Percentiles rank a stretch among this genome's conserved stretches.
Evolutionary conservation across 2,797 vertebrate genomes (phyloP).

Genomic region (Peromyscus melanophrys): DNA sequence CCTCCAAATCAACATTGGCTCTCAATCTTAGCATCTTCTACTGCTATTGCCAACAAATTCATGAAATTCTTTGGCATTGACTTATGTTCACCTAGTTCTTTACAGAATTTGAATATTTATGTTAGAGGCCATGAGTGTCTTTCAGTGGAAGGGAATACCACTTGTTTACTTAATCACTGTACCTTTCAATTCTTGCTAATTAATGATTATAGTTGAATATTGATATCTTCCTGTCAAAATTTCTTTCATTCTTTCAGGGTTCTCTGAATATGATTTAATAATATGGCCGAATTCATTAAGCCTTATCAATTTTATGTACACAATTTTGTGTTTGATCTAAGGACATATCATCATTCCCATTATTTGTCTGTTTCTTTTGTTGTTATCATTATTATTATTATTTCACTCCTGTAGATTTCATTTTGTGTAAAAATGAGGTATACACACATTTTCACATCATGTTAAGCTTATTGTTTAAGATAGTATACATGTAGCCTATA

Average conservation of each 20-base stretch:
- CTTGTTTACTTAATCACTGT: neutral
- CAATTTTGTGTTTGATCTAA: neutral
- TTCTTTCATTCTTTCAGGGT: neutral
- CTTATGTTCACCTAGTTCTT: neutral
- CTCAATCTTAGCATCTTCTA: neutral
- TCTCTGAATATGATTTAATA: neutral
- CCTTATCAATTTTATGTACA: neutral
- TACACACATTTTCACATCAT: neutral
- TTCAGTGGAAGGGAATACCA: neutral
- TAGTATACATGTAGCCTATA: neutral
- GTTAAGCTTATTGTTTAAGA: neutral
- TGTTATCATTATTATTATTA: neutral
- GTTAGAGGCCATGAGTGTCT: neutral
- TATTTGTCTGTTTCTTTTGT: neutral
- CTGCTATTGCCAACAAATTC: neutral
- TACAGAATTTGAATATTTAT: neutral
- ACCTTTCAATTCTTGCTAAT: neutral
- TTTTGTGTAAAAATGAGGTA: neutral
- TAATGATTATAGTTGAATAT: neutral
- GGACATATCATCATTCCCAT: neutral
- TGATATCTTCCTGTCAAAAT: neutral
- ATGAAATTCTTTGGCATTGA: neutral
- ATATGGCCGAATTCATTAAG: neutral
- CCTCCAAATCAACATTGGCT: neutral
- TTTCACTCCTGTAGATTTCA: neutral